phyloP scores from a whole-genome alignment of 2,113 vertebrate genomes.

The Perca schrenkii region DNA sequence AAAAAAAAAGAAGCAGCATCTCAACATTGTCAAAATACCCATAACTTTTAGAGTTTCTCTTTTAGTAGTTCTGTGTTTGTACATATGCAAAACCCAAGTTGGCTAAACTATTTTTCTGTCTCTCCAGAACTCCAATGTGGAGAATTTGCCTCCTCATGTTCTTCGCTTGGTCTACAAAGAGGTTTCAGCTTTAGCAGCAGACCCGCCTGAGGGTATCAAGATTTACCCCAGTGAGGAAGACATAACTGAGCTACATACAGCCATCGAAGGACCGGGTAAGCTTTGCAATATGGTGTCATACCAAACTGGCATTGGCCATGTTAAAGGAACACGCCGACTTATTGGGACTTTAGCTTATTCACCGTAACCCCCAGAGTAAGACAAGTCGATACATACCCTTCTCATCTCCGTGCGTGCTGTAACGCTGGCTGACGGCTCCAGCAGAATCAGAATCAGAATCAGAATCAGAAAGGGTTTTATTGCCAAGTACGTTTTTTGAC shows the following conservation, averaged over 20 bases:
- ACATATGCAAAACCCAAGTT: neutral
- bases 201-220: conserved; percentile 94
- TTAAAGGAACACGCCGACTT: no score
- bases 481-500: no score
- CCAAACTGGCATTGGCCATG: neutral
- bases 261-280: conserved; percentile 93
- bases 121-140: conserved; percentile 93
- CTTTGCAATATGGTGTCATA: neutral
- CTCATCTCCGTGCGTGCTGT: no score
- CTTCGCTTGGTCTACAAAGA: conserved; percentile 96
- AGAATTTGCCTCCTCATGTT: conserved; percentile 94
- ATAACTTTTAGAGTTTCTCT: no score
- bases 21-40: neutral
- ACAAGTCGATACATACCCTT: no score
- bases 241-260: conserved; percentile 93
- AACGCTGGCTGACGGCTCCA: no score
- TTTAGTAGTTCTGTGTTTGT: neutral
- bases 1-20: neutral
- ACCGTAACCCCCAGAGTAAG: no score
- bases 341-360: no score
- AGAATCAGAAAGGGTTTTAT: no score
- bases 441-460: no score
- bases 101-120: conserved; percentile 7
- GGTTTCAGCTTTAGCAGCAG: conserved; percentile 89
- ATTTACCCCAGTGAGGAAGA: conserved; percentile 95